Base-by-base conservation (phyloP, 2,888 invertebrate species). In the Catotricha subobsoleta region DNA sequence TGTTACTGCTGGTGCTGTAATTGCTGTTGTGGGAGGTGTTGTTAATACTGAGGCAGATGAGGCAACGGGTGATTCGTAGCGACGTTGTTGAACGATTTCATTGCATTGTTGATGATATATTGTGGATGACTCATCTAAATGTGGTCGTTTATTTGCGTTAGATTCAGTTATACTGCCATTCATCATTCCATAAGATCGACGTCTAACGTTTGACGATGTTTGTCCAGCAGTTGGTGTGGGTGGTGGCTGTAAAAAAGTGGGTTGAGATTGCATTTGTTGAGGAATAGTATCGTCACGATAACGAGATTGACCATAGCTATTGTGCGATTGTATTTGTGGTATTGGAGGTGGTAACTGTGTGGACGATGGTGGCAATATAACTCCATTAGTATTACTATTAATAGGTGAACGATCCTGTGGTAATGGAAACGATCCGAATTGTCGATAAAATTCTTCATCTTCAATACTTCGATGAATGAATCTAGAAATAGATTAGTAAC, bases 401-500 rank as follows among this genome's bases (percentile, higher is more conserved):
- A 8, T 8, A 9, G 13, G 7, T 12, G 30, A 21, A 10, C 25
- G 16, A 7, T 28, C 34, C 3, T 15, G 9, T 29, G 20, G 21
- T 12, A 25, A 62, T 2, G 82, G 80, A 52, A 86, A 65, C 53
- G 78, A 74, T 1, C 82, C 82, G 10, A 75, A 77, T 39, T 68
- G 67, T 49, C 76, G 71, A 51, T 77, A 84, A 50, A 75, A 78
- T 45, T 76, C 74, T 50, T 81, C 82, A 54, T 83, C 82, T 50
- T 79, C 79, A 15, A 77, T 67, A 1, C 75, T 69, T 52, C 82
- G 81, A 58, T 86, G 84, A 33, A 82, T 67, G 56, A 82, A 83
- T 52, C 75, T 75, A 52, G 36, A 51, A 51, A 27, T 23, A 12
- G 21, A 38, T 35, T 20, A n/a, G 23, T 7, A 8, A 31, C n/a